These are phyloP conservation scores for Amblyteles armatorius DNA, from an alignment of 2,888 invertebrate genomes.

Conservation along the genomic window DNA sequence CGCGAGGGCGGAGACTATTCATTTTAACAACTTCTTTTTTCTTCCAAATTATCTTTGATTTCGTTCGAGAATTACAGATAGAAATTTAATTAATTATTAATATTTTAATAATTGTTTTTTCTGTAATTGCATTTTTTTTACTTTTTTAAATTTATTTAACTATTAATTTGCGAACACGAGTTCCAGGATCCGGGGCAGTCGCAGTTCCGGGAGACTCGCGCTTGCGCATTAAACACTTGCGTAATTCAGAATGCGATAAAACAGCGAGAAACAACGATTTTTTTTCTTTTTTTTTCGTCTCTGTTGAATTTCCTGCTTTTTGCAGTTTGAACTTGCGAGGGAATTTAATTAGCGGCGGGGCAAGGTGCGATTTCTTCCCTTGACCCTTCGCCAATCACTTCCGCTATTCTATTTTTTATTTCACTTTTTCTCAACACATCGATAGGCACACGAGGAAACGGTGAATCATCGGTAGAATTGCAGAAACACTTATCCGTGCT, in stretches of 20 bases:
- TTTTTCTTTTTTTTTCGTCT: constrained; percentile 52
- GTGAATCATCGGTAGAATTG: constrained; percentile 24
- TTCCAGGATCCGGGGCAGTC: constrained; percentile 79
- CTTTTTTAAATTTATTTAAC: constrained; percentile 3
- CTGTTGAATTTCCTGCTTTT: constrained; percentile 46
- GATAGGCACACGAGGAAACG: constrained; percentile 12
- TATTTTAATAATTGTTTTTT: no score
- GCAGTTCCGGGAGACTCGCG: constrained; percentile 72
- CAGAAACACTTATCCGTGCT: constrained; percentile 24
- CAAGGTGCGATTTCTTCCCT: constrained; percentile 37
- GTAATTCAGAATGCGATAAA: constrained; percentile 15
- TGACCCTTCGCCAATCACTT: constrained; percentile 10
- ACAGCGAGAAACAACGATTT: constrained; percentile 57
- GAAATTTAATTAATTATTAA: no score
- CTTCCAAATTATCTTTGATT: constrained; percentile 46
- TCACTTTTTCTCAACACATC: constrained; percentile 13
- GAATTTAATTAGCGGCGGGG: constrained; percentile 14
- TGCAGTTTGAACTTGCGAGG: constrained; percentile 24
- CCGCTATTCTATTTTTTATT: neutral
- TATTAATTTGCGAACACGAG: constrained; percentile 56
- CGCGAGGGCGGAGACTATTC: constrained; percentile 18
- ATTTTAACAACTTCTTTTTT: neutral
- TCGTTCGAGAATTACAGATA: neutral
- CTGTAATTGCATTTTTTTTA: constrained; percentile 12
- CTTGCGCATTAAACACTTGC: neutral